Evolutionary conservation across 2,797 vertebrate species (phyloP), one percentile per base, ranked within the genome.

Genomic region (Toxotes lorentzi): DNA sequence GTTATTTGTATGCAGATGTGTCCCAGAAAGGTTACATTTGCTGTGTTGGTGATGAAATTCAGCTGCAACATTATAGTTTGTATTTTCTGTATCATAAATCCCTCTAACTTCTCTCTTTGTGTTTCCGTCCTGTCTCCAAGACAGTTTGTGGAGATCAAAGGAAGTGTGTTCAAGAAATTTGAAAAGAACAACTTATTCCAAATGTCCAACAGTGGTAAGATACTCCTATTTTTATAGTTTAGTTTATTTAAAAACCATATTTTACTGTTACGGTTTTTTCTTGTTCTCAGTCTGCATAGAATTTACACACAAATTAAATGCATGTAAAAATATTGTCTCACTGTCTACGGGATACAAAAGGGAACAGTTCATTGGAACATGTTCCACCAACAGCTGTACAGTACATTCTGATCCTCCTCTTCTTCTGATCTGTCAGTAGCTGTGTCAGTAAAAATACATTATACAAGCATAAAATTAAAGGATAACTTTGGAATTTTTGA

Each of bases 131-230:
- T 47, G 61, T 34, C 38, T 59, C 19, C 12, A 78, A 74, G 92
- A 77, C 95, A 99, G 98, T 99, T 99, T 63, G 98, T 99, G 86
- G 98, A 99, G 94, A 99, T 99, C 93, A 99, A 99, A 95, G 98
- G 97, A 94, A 99, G 97, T 17, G 98, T 99, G 83, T 99, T 99
- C 92, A 99, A 99, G 95, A 99, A 99, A 92, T 99, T 99, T 96
- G 98, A 97, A 93, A 99, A 99, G 95, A 98, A 99, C 90, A 99
- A 99, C 91, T 96, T 99, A 65, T 99, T 99, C 90, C 98, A 99
- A 86, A 99, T 99, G 97, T 99, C 98, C n/a, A 99, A 99, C 79
- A 99, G 98, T 0, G 98, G 98, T 99, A 95, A 67, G 98, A 93
- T 47, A 17, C 23, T 43, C 16, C 0, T 5, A 19, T 66, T 9